Evolutionary conservation across 2,888 invertebrate species (phyloP).

Genomic region (Peribatodes rhomboidaria): DNA sequence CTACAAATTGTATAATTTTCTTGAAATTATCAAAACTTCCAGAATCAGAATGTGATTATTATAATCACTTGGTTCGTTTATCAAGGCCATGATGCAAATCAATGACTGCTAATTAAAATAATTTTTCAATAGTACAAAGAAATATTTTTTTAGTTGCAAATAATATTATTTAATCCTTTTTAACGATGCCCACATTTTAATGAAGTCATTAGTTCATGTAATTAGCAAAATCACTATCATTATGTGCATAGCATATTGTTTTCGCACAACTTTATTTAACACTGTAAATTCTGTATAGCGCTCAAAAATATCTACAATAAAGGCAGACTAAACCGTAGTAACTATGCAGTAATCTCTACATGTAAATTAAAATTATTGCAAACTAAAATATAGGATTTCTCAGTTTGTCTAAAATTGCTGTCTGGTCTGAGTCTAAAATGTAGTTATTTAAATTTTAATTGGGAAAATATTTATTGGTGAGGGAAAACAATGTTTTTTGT

Average conservation of each 20-base stretch:
- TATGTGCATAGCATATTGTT: conserved; percentile 17
- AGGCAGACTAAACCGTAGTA: no score
- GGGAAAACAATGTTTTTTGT: no score
- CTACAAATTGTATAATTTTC: conserved; percentile 7
- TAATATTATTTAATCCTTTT: not conserved
- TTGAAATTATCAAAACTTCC: conserved; percentile 2
- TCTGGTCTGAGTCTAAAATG: no score
- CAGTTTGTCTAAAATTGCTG: no score
- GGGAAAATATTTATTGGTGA: no score
- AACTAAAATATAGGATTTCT: no score
- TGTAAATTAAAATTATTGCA: no score
- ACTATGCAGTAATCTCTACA: no score
- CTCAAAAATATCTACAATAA: no score
- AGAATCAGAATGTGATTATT: conserved; percentile 2
- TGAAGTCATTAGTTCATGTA: conserved; percentile 17
- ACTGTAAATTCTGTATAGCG: not conserved
- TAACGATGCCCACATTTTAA: conserved; percentile 5
- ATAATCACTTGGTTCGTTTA: conserved; percentile 18
- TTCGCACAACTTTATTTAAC: conserved; percentile 13
- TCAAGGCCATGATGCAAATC: conserved; percentile 13
- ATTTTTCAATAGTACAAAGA: not conserved
- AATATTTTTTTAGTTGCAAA: not conserved
- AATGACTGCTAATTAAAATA: conserved; percentile 10
- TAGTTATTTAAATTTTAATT: no score
- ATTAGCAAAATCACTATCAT: conserved; percentile 12